Evolutionary conservation across 2,888 invertebrate species (phyloP), one percentile per base, ranked within the genome.

Genomic region (Eutolmus rufibarbis): DNA sequence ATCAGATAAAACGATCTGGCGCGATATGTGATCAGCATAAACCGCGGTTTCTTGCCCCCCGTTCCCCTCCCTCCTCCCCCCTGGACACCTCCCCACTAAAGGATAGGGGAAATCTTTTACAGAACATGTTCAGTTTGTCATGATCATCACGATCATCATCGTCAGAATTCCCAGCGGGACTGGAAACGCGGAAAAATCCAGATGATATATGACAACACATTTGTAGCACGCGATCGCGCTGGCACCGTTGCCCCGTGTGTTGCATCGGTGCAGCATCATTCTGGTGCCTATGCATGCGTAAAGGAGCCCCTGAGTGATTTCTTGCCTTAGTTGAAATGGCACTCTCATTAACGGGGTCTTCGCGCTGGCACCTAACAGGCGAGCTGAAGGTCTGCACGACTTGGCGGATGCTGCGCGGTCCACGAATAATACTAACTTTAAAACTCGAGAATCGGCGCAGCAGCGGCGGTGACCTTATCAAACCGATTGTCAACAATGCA

Each of bases 221-320:
- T 86, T 86, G 28, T 79, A 78, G 86, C 86, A 86, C 86, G 86
- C 86, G 86, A 86, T 86, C 86, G 19, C 28, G 40, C 66, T 66
- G 34, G 31, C 9, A 86, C 57, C 66, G 12, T 74, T 85, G 74
- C 56, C 23, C 56, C 23, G 57, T 43, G 34, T 7, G 40, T 12
- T 40, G 40, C 0, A 12, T 40, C 40, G 40, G 46, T 85, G 19
- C 7, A 34, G 74, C 5, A 23, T 40, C 4, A 40, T 28, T 66
- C 43, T 79, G 85, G 12, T n/a, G 74, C 37, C 46, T 43, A 74
- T 31, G 85, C 85, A 85, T 85, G 85, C 85, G 74, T 85, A 74
- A 85, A 85, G 57, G 46, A 74, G 74, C 8, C 66, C 28, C 46
- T 82, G 82, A 82, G 34, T 82, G 57, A 82, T 82, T 66, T 82